Percentiles rank a stretch among this genome's conserved stretches.
Evolutionary conservation across 1,140 invertebrate species (phyloP).

Genomic region (Hylaeus volcanicus): DNA sequence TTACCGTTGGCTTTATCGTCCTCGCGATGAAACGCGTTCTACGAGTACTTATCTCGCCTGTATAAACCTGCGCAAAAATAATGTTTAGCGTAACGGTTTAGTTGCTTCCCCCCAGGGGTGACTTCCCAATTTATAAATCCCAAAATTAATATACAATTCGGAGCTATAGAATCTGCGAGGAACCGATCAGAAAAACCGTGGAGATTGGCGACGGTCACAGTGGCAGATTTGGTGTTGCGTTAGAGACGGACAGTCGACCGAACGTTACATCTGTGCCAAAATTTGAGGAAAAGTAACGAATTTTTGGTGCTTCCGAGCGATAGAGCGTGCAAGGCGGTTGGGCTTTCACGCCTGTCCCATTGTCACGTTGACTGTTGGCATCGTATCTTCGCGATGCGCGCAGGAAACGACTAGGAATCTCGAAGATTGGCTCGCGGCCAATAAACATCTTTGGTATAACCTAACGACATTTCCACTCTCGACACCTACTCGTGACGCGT

Average conservation of each 20-base stretch:
- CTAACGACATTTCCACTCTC: slow-evolving; percentile 67
- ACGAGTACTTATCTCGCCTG: background rate
- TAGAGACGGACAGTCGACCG: background rate
- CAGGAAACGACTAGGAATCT: slow-evolving; percentile 45
- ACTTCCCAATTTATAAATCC: background rate
- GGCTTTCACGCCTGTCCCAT: slow-evolving; percentile 64
- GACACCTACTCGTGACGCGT: slow-evolving; percentile 29
- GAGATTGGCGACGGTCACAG: background rate
- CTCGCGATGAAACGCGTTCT: slow-evolving; percentile 11
- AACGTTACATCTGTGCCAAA: background rate
- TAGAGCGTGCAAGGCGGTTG: slow-evolving; percentile 47
- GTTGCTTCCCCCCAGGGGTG: background rate
- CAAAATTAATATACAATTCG: background rate
- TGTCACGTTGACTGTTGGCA: slow-evolving; percentile 66
- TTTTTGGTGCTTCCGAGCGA: slow-evolving; percentile 47
- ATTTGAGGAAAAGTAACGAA: background rate
- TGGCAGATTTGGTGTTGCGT: background rate
- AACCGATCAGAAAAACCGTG: no score
- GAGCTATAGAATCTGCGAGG: no score
- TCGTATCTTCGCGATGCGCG: slow-evolving; percentile 23
- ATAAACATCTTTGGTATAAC: slow-evolving; percentile 73
- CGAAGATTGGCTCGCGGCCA: slow-evolving; percentile 68
- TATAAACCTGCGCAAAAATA: background rate
- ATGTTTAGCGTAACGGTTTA: slow-evolving; percentile 17
- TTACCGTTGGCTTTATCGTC: slow-evolving; percentile 14